A percentile compares a stretch with the other conserved stretches of the same genome.
phyloP scores from a whole-genome alignment of 2,113 vertebrate species.

The Takifugu flavidus region DNA sequence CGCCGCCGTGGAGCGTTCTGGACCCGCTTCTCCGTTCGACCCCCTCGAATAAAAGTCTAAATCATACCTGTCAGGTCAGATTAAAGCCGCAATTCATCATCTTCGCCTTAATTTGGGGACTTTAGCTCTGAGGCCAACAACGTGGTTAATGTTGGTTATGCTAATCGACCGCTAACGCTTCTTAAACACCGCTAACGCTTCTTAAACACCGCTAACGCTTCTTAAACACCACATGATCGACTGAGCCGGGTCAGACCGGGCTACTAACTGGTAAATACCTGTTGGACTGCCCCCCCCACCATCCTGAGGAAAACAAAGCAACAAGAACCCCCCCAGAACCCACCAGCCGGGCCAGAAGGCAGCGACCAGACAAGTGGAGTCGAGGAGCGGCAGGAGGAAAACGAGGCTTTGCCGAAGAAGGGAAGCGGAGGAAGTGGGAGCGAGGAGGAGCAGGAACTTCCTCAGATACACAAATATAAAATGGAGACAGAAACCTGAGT shows the following conservation, averaged over 20 bases:
- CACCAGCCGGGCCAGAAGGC: too few species aligned
- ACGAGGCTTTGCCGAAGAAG: constrained; percentile 32
- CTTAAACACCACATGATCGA: not conserved
- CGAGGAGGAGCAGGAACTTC: constrained; percentile 61
- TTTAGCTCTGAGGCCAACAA: not conserved
- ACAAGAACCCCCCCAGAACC: constrained; percentile 5
- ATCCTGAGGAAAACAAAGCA: constrained; percentile 12
- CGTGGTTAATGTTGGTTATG: not conserved
- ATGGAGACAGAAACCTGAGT: constrained; percentile 28
- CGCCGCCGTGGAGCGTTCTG: not conserved
- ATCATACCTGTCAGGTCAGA: constrained; percentile 15
- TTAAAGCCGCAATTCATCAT: constrained; percentile 20
- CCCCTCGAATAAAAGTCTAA: not conserved
- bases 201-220: not conserved
- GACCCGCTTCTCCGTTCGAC: constrained; percentile 1
- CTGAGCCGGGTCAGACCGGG: too few species aligned
- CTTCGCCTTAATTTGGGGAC: not conserved
- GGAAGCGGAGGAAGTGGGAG: constrained; percentile 62
- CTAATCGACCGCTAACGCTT: not conserved
- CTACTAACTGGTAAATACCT: too few species aligned
- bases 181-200: not conserved
- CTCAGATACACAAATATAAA: constrained; percentile 40
- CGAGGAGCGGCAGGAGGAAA: constrained; percentile 43
- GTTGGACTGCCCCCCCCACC: not conserved
- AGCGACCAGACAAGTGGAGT: constrained; percentile 35